Conservation (phyloP, 2,888 invertebrate genomes). For the Pyrrhosoma nymphula region DNA sequence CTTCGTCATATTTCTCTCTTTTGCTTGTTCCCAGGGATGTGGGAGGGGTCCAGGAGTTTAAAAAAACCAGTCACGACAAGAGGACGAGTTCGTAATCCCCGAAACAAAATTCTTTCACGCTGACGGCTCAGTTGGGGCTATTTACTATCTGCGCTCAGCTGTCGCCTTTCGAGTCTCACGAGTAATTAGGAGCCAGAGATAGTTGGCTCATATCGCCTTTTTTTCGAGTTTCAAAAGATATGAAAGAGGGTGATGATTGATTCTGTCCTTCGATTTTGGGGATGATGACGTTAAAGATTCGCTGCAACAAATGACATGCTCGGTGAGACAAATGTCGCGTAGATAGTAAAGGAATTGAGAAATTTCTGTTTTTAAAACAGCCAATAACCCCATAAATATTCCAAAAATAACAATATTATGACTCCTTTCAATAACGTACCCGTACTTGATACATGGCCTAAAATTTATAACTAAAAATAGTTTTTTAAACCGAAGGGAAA, state of each 20-base stretch:
- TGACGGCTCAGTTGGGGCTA: neutral
- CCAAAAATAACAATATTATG: too few species aligned
- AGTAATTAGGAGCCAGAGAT: neutral
- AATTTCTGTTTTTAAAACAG: too few species aligned
- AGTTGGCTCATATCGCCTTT: neutral
- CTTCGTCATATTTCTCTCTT: constrained; percentile 19
- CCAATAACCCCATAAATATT: too few species aligned
- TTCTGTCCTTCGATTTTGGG: neutral
- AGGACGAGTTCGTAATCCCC: neutral
- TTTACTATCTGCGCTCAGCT: neutral
- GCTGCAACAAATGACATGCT: neutral
- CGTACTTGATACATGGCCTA: too few species aligned
- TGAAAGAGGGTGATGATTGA: neutral
- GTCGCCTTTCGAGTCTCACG: neutral
- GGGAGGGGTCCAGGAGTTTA: neutral
- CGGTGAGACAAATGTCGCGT: neutral
- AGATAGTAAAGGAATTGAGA: too few species aligned
- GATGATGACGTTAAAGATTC: neutral
- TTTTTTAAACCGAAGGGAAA: too few species aligned
- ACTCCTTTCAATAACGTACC: too few species aligned
- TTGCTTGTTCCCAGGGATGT: neutral
- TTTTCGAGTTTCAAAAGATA: neutral
- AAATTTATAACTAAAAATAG: too few species aligned
- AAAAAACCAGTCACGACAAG: neutral
- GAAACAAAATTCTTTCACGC: neutral